A percentile compares a stretch with the other conserved stretches of the same genome.
Conservation (phyloP, 35 echinoderm and acorn worm genomes). For the Apostichopus parvimensis region DNA sequence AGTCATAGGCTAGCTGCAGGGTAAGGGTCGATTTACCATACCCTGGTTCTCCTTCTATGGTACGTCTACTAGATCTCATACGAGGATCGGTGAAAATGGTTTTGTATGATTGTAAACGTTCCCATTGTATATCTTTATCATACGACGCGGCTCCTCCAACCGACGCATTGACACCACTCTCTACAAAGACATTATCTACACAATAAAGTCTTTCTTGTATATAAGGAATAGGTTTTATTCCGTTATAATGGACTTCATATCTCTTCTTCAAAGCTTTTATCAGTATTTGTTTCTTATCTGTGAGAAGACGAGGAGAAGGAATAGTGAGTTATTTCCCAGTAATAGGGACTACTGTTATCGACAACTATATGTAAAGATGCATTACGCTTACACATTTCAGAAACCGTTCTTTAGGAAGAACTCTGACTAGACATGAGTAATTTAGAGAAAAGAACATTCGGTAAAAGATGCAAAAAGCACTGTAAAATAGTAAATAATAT, state of each 20-base stretch:
- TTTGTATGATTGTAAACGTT: conserved; percentile 6
- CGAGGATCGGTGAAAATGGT: not conserved
- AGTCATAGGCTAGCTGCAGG: not conserved
- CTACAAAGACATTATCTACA: not conserved
- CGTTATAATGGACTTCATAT: not conserved
- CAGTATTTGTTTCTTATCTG: not conserved
- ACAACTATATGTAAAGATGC: too few species aligned
- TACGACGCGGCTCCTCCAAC: not conserved
- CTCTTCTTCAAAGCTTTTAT: not conserved
- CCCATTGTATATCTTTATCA: not conserved
- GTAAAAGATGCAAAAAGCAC: too few species aligned
- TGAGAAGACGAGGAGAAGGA: not conserved
- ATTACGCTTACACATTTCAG: too few species aligned
- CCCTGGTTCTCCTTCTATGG: not conserved
- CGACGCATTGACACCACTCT: not conserved
- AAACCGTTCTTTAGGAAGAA: too few species aligned
- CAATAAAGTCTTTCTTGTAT: not conserved
- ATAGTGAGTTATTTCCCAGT: too few species aligned
- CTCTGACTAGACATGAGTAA: too few species aligned
- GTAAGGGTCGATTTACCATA: not conserved
- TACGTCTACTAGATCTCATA: conserved; percentile 1
- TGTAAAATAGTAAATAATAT: too few species aligned
- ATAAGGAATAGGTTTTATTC: not conserved
- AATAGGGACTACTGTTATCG: too few species aligned
- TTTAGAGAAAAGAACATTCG: too few species aligned